These are phyloP conservation scores for Acridotheres tristis DNA, from an alignment of 2,797 vertebrate species.

Conservation along the genomic window DNA sequence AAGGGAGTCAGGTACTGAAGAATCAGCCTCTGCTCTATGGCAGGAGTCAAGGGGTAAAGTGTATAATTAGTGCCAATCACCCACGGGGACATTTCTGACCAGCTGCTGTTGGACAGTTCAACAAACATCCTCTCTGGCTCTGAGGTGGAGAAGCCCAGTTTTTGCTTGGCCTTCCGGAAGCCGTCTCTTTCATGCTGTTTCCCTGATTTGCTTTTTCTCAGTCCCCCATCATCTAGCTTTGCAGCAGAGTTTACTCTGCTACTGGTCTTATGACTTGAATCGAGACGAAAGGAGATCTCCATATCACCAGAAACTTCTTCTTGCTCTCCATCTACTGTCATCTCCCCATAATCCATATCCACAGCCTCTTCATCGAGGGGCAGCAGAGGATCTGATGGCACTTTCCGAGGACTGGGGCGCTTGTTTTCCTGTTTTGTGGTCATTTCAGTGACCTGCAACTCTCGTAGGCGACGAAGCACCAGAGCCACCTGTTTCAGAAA, in stretches of 20 bases:
- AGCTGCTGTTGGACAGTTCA: conserved; percentile 98
- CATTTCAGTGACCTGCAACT: conserved; percentile 90
- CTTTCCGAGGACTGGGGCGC: conserved; percentile 88
- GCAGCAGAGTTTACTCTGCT: conserved; percentile 82
- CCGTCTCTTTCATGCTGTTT: conserved; percentile 84
- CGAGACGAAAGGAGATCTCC: conserved; percentile 83
- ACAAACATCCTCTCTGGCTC: conserved; percentile 91
- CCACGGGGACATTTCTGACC: conserved; percentile 99
- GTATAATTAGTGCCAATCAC: conserved; percentile 98
- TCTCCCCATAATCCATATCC: conserved; percentile 91
- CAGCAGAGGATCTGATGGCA: conserved; percentile 83
- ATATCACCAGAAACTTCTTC: conserved; percentile 76
- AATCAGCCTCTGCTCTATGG: conserved; percentile 96
- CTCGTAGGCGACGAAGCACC: conserved; percentile 91
- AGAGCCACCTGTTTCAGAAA: conserved; percentile 87
- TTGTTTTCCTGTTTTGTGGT: conserved; percentile 87
- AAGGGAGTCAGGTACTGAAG: conserved; percentile 96
- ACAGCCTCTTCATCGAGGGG: conserved; percentile 93
- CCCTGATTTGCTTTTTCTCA: conserved; percentile 70
- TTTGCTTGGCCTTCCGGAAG: conserved; percentile 89
- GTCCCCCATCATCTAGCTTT: conserved; percentile 79
- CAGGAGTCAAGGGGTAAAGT: conserved; percentile 92
- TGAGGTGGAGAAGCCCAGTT: conserved; percentile 87
- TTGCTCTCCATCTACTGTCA: conserved; percentile 80
- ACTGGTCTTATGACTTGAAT: conserved; percentile 83